These are phyloP conservation scores for Emmelina monodactyla DNA, from an alignment of 2,888 invertebrate genomes.

Conservation along the genomic window DNA sequence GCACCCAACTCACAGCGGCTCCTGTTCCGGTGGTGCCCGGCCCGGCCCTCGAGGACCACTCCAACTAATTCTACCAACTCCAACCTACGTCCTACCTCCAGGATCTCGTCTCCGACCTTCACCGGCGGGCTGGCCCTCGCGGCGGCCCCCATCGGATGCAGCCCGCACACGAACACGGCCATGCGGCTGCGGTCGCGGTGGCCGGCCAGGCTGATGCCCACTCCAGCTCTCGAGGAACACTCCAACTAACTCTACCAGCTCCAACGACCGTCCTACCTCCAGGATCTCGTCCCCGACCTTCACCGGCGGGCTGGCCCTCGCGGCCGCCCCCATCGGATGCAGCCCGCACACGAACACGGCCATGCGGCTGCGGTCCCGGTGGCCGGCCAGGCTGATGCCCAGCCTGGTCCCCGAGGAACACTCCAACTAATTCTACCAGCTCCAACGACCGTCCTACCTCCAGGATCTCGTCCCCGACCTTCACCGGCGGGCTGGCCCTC, in stretches of 20 bases:
- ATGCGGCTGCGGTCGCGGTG: constrained; percentile 93
- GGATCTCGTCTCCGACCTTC: constrained; percentile 91
- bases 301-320: constrained; percentile 75
- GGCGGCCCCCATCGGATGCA: constrained; percentile 88
- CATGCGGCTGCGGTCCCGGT: constrained; percentile 93
- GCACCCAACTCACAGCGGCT: no score
- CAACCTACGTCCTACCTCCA: constrained; percentile 79
- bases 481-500: constrained; percentile 75
- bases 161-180: constrained; percentile 97
- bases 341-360: constrained; percentile 97
- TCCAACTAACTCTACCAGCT: no score
- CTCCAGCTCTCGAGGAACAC: constrained; percentile 75
- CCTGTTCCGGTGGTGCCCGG: no score
- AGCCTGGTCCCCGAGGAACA: no score
- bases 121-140: constrained; percentile 76
- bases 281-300: constrained; percentile 94
- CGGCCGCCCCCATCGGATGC: constrained; percentile 85
- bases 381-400: constrained; percentile 93
- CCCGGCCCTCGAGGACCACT: no score
- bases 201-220: constrained; percentile 93
- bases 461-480: constrained; percentile 93
- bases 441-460: constrained; percentile 80
- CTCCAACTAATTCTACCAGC: no score
- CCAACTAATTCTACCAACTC: no score
- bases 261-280: constrained; percentile 78